Evolutionary conservation across 2,888 invertebrate species (phyloP).

Genomic region (Melinopterus prodromus): DNA sequence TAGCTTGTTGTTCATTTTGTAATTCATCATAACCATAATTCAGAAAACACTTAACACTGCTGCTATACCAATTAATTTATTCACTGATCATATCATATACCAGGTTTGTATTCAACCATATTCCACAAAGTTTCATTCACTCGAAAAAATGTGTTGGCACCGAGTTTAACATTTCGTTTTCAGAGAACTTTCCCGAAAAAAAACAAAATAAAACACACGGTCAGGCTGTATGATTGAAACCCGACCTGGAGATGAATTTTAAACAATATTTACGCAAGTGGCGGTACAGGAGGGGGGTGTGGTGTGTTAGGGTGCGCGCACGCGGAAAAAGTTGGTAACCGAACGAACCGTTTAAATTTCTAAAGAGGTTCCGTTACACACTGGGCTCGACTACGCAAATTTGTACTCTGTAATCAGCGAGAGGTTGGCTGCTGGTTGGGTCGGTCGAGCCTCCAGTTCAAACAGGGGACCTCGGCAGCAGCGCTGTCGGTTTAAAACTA

Average conservation of each 20-base stretch:
- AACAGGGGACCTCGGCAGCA: constrained; percentile 37
- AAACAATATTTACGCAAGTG: neutral
- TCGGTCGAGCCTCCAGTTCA: constrained; percentile 36
- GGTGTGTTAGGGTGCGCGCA: neutral
- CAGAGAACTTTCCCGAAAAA: neutral
- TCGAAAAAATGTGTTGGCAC: too few relatives aligned
- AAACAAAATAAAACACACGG: neutral
- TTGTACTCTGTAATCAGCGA: constrained; percentile 40
- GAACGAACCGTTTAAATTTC: constrained; percentile 33
- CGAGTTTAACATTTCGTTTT: neutral
- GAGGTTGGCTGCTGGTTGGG: neutral
- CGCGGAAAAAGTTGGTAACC: constrained; percentile 21
- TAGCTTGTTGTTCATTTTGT: too few relatives aligned
- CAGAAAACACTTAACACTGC: too few relatives aligned
- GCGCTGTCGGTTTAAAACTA: constrained; percentile 56
- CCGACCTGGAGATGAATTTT: neutral
- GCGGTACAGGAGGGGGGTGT: neutral
- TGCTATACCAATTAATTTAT: too few relatives aligned
- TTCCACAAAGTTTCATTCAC: too few relatives aligned
- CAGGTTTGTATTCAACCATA: too few relatives aligned
- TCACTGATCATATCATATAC: too few relatives aligned
- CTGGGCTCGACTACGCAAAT: constrained; percentile 37
- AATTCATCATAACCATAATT: too few relatives aligned
- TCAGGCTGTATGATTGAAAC: neutral
- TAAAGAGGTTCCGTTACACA: constrained; percentile 35